Conservation (phyloP, 2,888 invertebrate genomes). For the Melieria picta region DNA sequence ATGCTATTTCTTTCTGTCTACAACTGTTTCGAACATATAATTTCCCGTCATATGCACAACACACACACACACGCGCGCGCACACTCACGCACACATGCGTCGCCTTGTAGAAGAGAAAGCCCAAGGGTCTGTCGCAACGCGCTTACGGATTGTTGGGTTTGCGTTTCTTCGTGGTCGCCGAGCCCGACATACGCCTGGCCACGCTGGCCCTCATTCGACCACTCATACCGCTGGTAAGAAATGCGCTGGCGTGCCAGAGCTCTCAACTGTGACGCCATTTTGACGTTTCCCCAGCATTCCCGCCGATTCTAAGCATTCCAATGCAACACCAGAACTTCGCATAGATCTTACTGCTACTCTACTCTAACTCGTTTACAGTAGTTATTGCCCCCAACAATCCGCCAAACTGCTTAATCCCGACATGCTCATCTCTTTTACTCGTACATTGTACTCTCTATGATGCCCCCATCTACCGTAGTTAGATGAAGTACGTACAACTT, state of each 20-base stretch:
- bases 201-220: slow-evolving; percentile 61
- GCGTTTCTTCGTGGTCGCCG: slow-evolving; percentile 60
- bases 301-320: no score
- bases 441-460: no score
- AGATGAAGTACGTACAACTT: no score
- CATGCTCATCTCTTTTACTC: no score
- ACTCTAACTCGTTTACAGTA: no score
- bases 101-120: slow-evolving; percentile 14
- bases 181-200: slow-evolving; percentile 60
- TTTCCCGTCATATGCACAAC: neutral
- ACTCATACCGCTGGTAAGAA: slow-evolving; percentile 61
- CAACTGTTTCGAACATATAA: slow-evolving; percentile 4
- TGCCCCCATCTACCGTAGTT: no score
- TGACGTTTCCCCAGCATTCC: no score
- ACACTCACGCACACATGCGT: slow-evolving; percentile 29
- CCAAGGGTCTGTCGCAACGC: slow-evolving; percentile 47
- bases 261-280: no score
- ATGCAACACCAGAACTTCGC: no score
- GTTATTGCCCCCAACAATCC: no score
- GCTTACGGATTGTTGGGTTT: slow-evolving; percentile 58
- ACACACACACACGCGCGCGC: slow-evolving; percentile 4
- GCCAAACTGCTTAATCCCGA: no score
- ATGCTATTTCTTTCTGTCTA: slow-evolving; percentile 15
- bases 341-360: no score
- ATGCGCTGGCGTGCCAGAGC: slow-evolving; percentile 5